Evolutionary conservation across 2,888 invertebrate genomes (phyloP).

Genomic region (Cephus spinipes): DNA sequence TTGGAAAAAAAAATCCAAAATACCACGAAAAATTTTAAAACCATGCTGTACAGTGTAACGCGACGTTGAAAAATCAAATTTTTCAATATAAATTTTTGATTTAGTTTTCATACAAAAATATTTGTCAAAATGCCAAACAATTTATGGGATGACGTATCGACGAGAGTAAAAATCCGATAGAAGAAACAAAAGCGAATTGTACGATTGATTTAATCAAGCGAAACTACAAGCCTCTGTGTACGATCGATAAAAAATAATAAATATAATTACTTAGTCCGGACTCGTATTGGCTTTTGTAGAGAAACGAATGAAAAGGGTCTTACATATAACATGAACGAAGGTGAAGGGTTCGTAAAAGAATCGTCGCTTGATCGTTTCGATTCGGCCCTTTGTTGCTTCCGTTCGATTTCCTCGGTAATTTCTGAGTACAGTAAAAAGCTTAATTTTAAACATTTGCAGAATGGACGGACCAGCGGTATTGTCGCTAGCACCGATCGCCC

Average conservation of each 20-base stretch:
- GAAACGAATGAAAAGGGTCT: not conserved
- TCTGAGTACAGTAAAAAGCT: not conserved
- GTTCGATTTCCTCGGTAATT: not conserved
- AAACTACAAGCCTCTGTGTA: not conserved
- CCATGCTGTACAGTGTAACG: not conserved
- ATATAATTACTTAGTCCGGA: constrained; percentile 40
- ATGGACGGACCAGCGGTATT: constrained; percentile 71
- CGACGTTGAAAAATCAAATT: not conserved
- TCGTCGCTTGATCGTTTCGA: constrained; percentile 1
- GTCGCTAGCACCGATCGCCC: constrained; percentile 66
- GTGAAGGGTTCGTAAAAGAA: not conserved
- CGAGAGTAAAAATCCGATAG: not conserved
- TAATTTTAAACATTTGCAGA: constrained; percentile 34
- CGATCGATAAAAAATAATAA: constrained; percentile 47
- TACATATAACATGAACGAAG: not conserved
- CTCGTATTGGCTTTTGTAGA: not conserved
- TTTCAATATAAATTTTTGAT: not conserved
- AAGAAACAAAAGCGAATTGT: not conserved
- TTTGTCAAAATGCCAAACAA: not conserved
- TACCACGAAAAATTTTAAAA: too few relatives aligned
- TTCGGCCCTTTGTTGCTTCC: constrained; percentile 5
- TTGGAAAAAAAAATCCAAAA: too few relatives aligned
- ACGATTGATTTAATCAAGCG: not conserved
- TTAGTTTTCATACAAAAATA: not conserved
- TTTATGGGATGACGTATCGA: not conserved